Base-by-base conservation (phyloP, 2,888 invertebrate species). In the Steinernema scapterisci region DNA sequence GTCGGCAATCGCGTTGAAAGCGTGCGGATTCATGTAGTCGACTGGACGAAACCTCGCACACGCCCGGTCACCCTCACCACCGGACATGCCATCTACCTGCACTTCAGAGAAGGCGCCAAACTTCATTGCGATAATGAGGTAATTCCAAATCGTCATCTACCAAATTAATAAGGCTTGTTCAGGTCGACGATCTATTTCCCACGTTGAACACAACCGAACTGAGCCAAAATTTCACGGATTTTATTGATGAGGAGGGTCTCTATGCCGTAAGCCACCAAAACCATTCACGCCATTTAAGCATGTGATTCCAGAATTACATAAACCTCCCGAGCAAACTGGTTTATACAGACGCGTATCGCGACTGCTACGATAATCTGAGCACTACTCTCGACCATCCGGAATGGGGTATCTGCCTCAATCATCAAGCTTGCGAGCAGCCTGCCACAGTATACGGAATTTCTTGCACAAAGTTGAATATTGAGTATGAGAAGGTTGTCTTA, bases 331-430 rank as follows among this genome's bases (percentile, higher is more conserved):
- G 31, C 6, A 31, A 63, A 1, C 19, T 63, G 3, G 63, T 63
- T 2, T 63, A 63, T 31, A 5, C 63, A 3, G 31, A 63, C 16
- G 5, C 63, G 25, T 31, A 5, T 25, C 16, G 11, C 63, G 31
- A 13, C 27, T 63, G 63, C 31, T 63, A 63, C 31, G 2, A 6
- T 5, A 27, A 63, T 27, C 27, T 63, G 7, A 16, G 27, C 25
- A 13, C 7, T 2, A 63, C 63, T 1, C 31, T 63, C 9, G 63
- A 38, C 1, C 63, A 63, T 13, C 63, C 63, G 2, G 63, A 63
- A 31, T 63, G 63, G 63, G 63, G 63, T 11, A 63, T 63, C 38
- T 63, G 63, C n/a, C 63, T 31, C 31, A 63, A 63, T 31, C 63
- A 63, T 25, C 16, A 31, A 16, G 63, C 19, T 16, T 63, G 63